Base-by-base conservation (phyloP, 2,113 vertebrate genomes). In the Suricata suricatta region DNA sequence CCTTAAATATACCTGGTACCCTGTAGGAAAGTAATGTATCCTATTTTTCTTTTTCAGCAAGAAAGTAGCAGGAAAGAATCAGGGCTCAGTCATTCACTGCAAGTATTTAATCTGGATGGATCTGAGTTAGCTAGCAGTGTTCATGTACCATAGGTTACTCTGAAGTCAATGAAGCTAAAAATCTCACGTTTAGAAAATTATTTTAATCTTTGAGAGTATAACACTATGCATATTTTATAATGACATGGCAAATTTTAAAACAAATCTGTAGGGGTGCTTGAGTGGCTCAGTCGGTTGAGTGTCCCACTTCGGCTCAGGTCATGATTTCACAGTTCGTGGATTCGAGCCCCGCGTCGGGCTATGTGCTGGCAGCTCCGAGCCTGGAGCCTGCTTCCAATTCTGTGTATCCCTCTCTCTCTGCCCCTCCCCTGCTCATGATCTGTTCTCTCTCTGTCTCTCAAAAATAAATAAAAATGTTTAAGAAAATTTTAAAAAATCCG, bases 111-210 rank as follows among this genome's bases (percentile, higher is more conserved):
- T 90, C 69, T 96, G 92, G 80, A 87, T 79, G 96, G 96, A 96
- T 79, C 93, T 57, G 41, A 91, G 83, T 57, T 68, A 50, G 44
- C 82, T 64, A 90, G 77, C 84, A 90, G 38, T 63, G n/a, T 95
- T 69, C 71, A 29, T 57, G 29, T 68, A 71, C 92, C 76, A 12
- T 63, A 11, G 72, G 52, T 92, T 85, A 95, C 95, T 97, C n/a
- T 92, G 90, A 97, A 96, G 83, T 93, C n/a, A 88, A 10, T 23
- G 57, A 96, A 96, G 92, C 60, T 82, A 82, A 96, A 98, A 97
- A 85, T 86, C 87, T 97, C 92, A 93, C 90, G 82, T 77, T 96
- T 85, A 83, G 81, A 96, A 96, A 90, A 41, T 97, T 97, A 76
- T 91, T 66, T 97, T 96, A 94, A 97, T 92, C 95, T 72, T 17